phyloP scores from a whole-genome alignment of 2,797 vertebrate genomes.

The Poeciliopsis paucimaculata region DNA sequence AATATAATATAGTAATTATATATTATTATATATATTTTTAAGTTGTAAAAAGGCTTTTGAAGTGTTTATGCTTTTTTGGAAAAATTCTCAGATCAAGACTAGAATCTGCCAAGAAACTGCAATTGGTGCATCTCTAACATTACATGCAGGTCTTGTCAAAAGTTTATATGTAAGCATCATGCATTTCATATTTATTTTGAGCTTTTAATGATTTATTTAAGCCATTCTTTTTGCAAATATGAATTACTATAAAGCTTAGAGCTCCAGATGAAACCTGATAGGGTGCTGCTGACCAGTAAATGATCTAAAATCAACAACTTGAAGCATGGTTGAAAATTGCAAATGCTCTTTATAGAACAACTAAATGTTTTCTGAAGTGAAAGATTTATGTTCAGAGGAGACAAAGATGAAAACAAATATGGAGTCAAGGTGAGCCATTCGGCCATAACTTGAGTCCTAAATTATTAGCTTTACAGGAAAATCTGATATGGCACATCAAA shows the following conservation, averaged over 20 bases:
- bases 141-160: not conserved
- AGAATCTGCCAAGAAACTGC: not conserved
- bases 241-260: not conserved
- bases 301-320: not conserved
- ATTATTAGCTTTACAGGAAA: not conserved
- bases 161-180: not conserved
- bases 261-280: not conserved
- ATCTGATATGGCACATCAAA: not conserved
- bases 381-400: not conserved
- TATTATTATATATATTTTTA: not conserved
- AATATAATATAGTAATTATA: too few relatives aligned
- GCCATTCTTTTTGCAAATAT: not conserved
- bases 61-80: not conserved
- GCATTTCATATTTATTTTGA: not conserved
- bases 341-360: not conserved
- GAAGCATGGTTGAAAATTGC: not conserved
- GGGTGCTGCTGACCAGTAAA: not conserved
- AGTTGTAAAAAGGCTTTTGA: not conserved
- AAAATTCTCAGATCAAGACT: not conserved
- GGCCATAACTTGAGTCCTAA: not conserved
- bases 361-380: not conserved
- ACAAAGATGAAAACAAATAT: not conserved
- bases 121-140: constrained; percentile 5
- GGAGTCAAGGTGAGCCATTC: not conserved
- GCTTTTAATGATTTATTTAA: not conserved